A percentile compares a stretch with the other conserved stretches of the same genome.
phyloP scores from a whole-genome alignment of 92 coral and sea anemone genomes.

The Bergia puertoricense region DNA sequence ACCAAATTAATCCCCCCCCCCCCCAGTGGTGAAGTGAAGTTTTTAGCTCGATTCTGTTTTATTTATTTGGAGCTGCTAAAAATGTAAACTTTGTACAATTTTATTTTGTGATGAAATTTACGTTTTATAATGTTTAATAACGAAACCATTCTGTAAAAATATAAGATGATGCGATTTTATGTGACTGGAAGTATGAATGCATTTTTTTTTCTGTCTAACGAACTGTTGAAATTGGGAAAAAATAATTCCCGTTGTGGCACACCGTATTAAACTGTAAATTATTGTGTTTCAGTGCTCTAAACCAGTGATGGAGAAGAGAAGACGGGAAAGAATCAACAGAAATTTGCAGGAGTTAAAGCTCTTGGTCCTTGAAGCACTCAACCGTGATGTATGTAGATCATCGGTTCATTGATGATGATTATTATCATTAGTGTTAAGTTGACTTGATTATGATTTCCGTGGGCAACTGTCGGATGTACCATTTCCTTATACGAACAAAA shows the following conservation, averaged over 20 bases:
- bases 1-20: no score
- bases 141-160: background rate
- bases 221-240: background rate
- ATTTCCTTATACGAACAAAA: no score
- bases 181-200: background rate
- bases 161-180: background rate
- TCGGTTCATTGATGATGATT: background rate
- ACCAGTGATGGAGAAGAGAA: conserved; percentile 93
- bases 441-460: no score
- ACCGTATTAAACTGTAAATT: background rate
- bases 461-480: no score
- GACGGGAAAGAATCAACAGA: conserved; percentile 92
- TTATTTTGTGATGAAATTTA: background rate
- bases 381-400: conserved; percentile 81
- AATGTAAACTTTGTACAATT: background rate
- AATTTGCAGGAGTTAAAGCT: conserved; percentile 83
- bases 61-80: no score
- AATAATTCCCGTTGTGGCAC: background rate
- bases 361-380: conserved; percentile 85
- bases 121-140: background rate
- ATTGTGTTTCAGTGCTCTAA: conserved; percentile 79
- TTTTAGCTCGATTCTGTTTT: background rate
- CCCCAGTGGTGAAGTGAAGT: background rate
- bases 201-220: no score
- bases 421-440: background rate